Percentiles rank a stretch among this genome's conserved stretches.
phyloP scores from a whole-genome alignment of 2,113 vertebrate species.

The Myotis brandtii region DNA sequence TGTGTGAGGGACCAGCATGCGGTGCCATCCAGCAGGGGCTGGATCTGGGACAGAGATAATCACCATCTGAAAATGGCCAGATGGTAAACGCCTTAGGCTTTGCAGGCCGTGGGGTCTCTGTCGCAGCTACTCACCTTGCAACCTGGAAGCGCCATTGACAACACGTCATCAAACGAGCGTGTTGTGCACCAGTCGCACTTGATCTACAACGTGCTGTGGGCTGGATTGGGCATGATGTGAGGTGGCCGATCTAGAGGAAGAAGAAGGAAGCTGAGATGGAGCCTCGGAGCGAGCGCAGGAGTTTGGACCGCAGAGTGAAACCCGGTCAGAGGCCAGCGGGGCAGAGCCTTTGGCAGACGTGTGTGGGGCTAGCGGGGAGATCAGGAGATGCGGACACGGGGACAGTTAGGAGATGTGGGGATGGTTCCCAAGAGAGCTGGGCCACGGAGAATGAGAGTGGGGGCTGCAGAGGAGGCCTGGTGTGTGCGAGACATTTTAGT shows the following conservation, averaged over 20 bases:
- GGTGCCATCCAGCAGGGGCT: not conserved
- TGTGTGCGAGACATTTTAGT: not conserved
- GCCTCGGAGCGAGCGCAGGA: too few relatives aligned
- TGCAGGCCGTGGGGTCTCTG: not conserved
- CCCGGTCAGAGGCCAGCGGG: too few relatives aligned
- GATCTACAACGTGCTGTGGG: not conserved
- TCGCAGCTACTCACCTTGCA: not conserved
- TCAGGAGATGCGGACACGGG: too few relatives aligned
- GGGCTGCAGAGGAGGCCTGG: not conserved
- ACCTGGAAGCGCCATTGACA: rapidly evolving
- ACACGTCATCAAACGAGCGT: rapidly evolving
- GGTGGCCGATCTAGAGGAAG: rapidly evolving
- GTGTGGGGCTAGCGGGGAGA: not conserved
- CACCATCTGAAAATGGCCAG: not conserved
- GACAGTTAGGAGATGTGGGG: not conserved
- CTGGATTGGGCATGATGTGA: too few relatives aligned
- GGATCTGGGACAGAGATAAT: not conserved
- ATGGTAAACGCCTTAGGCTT: not conserved
- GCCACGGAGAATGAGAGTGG: rapidly evolving
- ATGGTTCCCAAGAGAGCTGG: not conserved
- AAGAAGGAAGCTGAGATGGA: not conserved
- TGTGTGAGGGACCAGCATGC: not conserved
- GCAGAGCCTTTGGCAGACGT: too few relatives aligned
- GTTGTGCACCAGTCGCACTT: not conserved
- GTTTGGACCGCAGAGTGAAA: too few relatives aligned